Conservation (phyloP, 2,888 invertebrate species). For the Seira musarum region DNA sequence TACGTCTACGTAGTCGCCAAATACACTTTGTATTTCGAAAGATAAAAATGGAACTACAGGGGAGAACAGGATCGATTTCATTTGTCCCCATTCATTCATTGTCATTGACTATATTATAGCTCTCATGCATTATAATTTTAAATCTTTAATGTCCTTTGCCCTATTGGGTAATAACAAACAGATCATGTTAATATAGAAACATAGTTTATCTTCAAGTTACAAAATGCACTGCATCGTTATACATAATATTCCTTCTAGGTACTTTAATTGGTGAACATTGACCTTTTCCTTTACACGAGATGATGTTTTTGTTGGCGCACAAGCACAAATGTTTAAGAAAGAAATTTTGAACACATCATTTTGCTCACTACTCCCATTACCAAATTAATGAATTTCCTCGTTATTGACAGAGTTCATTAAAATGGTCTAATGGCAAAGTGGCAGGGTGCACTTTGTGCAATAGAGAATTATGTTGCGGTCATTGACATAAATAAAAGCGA, state of each 20-base stretch:
- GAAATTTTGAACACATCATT: neutral
- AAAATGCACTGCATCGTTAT: conserved; percentile 26
- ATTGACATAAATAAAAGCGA: conserved; percentile 56
- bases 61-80: conserved; percentile 44
- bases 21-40: conserved; percentile 20
- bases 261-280: conserved; percentile 46
- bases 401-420: conserved; percentile 41
- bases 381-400: conserved; percentile 58
- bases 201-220: conserved; percentile 21
- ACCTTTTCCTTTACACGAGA: conserved; percentile 49
- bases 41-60: conserved; percentile 18
- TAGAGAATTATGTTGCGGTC: conserved; percentile 40
- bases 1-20: neutral
- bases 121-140: conserved; percentile 15
- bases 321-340: no score
- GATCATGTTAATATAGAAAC: conserved; percentile 22
- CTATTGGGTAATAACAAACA: conserved; percentile 45
- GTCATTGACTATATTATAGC: no score
- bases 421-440: conserved; percentile 10
- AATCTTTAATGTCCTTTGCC: neutral
- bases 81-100: conserved; percentile 55
- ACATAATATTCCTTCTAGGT: neutral
- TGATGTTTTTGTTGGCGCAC: no score
- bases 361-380: neutral
- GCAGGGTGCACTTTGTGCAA: neutral